Conservation (phyloP, 2,113 vertebrate genomes). For the Lagenorhynchus albirostris region DNA sequence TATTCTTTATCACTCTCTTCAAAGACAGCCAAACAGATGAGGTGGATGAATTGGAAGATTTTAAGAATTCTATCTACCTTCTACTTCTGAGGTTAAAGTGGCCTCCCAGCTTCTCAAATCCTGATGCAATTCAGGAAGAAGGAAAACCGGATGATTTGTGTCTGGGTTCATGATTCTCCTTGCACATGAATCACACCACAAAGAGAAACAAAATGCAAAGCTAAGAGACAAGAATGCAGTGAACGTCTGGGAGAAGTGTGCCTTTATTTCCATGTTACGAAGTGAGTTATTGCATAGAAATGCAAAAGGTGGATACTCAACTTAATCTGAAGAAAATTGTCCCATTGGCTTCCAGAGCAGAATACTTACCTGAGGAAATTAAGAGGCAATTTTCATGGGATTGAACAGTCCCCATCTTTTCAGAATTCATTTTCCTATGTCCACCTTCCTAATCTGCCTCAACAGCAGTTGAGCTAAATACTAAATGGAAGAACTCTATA, state of each 20-base stretch:
- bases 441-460: not conserved
- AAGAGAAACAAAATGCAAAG: not conserved
- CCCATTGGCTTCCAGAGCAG: not conserved
- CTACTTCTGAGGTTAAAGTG: not conserved
- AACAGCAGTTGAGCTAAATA: not conserved
- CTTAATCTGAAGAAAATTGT: not conserved
- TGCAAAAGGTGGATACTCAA: not conserved
- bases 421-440: not conserved
- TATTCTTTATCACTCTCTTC: not conserved
- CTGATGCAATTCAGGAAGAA: not conserved
- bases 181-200: not conserved
- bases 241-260: not conserved
- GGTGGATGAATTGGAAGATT: not conserved
- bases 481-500: not conserved
- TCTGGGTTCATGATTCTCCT: not conserved
- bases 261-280: not conserved
- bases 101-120: not conserved
- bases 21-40: not conserved
- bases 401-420: not conserved
- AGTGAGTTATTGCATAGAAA: not conserved
- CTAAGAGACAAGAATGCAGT: not conserved
- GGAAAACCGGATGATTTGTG: not conserved
- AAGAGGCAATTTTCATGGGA: not conserved
- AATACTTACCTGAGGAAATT: not conserved
- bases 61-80: not conserved